Percentiles rank a stretch among this genome's conserved stretches.
phyloP scores from a whole-genome alignment of 2,113 vertebrate species.

The Rynchops niger region DNA sequence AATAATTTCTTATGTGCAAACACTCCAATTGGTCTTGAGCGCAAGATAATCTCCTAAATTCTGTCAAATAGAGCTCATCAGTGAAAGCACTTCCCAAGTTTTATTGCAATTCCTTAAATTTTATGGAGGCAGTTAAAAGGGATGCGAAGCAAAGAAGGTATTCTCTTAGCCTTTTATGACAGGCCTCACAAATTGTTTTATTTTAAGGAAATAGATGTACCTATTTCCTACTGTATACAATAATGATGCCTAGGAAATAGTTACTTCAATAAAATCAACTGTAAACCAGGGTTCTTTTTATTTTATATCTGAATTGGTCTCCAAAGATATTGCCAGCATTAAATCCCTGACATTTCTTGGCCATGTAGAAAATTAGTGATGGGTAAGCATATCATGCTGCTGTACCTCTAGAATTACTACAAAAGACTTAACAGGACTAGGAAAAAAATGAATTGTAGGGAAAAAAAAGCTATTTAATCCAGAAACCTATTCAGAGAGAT shows the following conservation, averaged over 20 bases:
- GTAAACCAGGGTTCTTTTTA: constrained; percentile 18
- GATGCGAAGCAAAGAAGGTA: constrained; percentile 47
- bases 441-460: neutral
- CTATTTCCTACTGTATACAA: constrained; percentile 22
- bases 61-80: constrained; percentile 50
- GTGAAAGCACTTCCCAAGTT: constrained; percentile 30
- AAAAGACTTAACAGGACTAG: neutral
- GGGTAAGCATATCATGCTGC: neutral
- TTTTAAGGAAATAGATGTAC: constrained; percentile 51
- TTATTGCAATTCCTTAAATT: constrained; percentile 71
- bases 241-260: constrained; percentile 49
- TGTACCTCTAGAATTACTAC: constrained; percentile 10
- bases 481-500: neutral
- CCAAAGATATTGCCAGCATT: constrained; percentile 25
- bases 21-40: neutral
- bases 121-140: constrained; percentile 67
- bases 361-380: constrained; percentile 12
- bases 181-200: constrained; percentile 59
- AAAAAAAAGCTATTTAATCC: constrained; percentile 1
- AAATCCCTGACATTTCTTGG: neutral
- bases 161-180: constrained; percentile 52
- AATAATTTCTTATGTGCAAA: constrained; percentile 14
- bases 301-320: constrained; percentile 17
- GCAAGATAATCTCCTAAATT: constrained; percentile 37
- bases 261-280: constrained; percentile 19